Evolutionary conservation across 2,888 invertebrate genomes (phyloP), one percentile per base, ranked within the genome.

Genomic region (Ormyrus pomaceus): DNA sequence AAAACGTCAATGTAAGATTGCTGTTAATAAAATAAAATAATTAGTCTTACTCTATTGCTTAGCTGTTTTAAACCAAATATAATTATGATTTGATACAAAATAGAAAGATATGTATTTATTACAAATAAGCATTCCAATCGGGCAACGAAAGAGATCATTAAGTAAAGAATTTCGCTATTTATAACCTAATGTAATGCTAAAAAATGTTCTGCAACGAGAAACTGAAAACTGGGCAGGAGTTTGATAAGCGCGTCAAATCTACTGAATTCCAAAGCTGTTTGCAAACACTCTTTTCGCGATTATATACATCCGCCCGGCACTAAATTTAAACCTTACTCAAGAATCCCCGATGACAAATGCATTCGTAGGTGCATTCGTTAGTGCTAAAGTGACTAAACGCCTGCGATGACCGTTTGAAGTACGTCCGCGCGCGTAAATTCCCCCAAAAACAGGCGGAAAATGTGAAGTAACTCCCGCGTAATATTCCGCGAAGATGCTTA

Each of bases 261-360:
- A 11, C n/a, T 58, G 6, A 62, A 64, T 13, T 45, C 6, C 10
- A 64, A n/a, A 8, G 7, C 11, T 5, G 11, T 62, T 50, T 9
- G 6, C 34, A 51, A 13, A 61, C 48, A 50, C 45, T 45, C 53
- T 62, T 72, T 72, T 61, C 71, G 62, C 53, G 34, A 64, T 5
- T 10, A 45, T 11, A 46, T 9, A 10, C 51, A 62, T 34, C 19
- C n/a, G n/a, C 13, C 6, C 1, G 46, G 46, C 46, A 10, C 46
- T 64, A 64, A 64, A 51, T 73, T 64, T 64, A 73, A 50, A 53
- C 45, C 11, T 13, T 46, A 19, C 53, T 73, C n/a, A 64, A 46
- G 13, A 73, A 64, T 55, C 34, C 34, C 34, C 34, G 34, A 34
- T 34, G 34, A 34, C 34, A 34, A 34, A 10, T 13, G 13, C 65